Evolutionary conservation across 2,888 invertebrate genomes (phyloP), one percentile per base, ranked within the genome.

Genomic region (Scaptomyza cyrtandrae): DNA sequence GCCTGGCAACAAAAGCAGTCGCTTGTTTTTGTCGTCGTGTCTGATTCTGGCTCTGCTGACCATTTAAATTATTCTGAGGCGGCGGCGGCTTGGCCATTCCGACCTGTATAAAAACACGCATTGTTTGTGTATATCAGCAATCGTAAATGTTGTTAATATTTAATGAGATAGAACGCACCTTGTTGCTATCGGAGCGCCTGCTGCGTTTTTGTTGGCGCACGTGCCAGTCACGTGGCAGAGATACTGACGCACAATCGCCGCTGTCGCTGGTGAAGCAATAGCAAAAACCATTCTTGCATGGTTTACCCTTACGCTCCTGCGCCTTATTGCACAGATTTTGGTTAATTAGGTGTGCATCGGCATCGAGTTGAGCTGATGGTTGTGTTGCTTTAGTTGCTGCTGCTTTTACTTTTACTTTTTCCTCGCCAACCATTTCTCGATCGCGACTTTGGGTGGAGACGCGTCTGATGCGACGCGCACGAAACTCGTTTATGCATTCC

Each of bases 181-280:
- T 83, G 46, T 41, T 69, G 44, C 31, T 75, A 16, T 89, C 88
- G 14, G 78, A 74, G 2, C 83, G 88, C 63, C 82, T 84, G 71
- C 76, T 84, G 44, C 87, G 87, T 37, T 87, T 67, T 1, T 70
- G 65, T 7, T 87, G 78, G 0, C 88, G 87, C 70, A 79, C 75
- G 72, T 79, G 88, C 54, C 64, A 57, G 57, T 71, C 82, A 74
- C 85, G 86, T 71, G 83, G 61, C 68, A 70, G 64, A 1, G 71
- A 76, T 35, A 59, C 50, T 14, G 73, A 71, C 4, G 66, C 75
- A 19, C 77, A 80, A 44, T 92, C 92, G 5, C 91, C 92, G 55
- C 92, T 92, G 77, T 92, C 92, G 67, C 92, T 92, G 24, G 91
- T 91, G 71, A 91, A 92, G 64, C 92, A 92, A 57, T 92, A 92